Evolutionary conservation across 2,797 vertebrate genomes (phyloP), one percentile per base, ranked within the genome.

Genomic region (Enteromius unitaeniatus): DNA sequence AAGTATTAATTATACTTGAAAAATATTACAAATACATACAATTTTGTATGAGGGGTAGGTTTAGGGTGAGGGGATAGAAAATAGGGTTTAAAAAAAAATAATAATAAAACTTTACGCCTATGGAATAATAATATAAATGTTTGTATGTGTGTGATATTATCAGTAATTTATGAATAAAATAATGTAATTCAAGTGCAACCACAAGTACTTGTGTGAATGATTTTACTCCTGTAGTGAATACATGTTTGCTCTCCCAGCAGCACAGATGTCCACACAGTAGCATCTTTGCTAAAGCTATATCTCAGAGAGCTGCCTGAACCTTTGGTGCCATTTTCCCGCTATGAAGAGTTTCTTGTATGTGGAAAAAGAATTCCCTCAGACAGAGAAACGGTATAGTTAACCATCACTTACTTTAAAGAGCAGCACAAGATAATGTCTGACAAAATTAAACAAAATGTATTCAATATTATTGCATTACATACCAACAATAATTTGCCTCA

Each of bases 181-280:
- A 23, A 58, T 23, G 21, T 55, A 55, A 55, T 11, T 23, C 9
- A 23, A 58, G n/a, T 17, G 14, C 14, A 64, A n/a, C 31, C 8
- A 37, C 28, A 79, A n/a, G 34, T 51, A 34, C 8, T 17, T 13
- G 2, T 69, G 37, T 72, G 9, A 17, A 21, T 23, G 28, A 64
- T 64, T 64, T 49, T 21, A n/a, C 17, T 60, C 53, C 2, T 1
- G 21, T 2, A 78, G 17, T 23, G 15, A 9, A 8, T 64, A 0
- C 6, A 4, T 74, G 10, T 88, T 78, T 84, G 83, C 3, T 1
- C 8, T 83, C 89, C 88, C 90, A 96, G 95, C 85, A 91, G 88
- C 85, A 95, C 95, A 82, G 95, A 96, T 28, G 92, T 96, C 85
- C 95, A 96, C 90, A 95, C 95, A 1, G 95, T 96, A 89, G 95